Percentiles rank a stretch among this genome's conserved stretches.
These are phyloP conservation scores for Dinocampus coccinellae DNA, from an alignment of 2,888 invertebrate genomes.

Conservation along the genomic window DNA sequence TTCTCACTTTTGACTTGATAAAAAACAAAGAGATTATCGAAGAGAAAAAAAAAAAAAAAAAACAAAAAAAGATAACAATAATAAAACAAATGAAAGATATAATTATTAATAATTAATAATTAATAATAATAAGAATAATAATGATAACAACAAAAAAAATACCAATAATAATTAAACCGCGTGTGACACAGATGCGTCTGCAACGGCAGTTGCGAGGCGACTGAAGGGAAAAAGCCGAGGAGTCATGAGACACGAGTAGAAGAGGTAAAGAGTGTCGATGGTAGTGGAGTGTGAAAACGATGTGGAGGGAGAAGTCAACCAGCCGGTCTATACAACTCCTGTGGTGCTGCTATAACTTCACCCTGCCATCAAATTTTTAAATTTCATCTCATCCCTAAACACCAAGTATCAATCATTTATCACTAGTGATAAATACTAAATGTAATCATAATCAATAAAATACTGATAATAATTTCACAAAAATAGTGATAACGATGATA, in stretches of 20 bases:
- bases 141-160: too few species aligned
- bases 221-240: slow-evolving; percentile 51
- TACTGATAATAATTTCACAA: neutral
- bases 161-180: neutral
- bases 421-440: too few species aligned
- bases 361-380: neutral
- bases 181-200: slow-evolving; percentile 39
- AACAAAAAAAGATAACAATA: neutral
- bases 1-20: too few species aligned
- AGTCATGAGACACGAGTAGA: slow-evolving; percentile 29
- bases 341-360: neutral
- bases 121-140: too few species aligned
- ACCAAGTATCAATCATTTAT: too few species aligned
- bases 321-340: slow-evolving; percentile 8
- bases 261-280: slow-evolving; percentile 18
- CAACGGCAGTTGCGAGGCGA: slow-evolving; percentile 56
- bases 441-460: too few species aligned
- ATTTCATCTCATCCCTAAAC: neutral
- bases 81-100: too few species aligned
- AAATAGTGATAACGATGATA: neutral
- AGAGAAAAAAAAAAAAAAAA: too few species aligned
- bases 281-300: slow-evolving; percentile 21
- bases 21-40: too few species aligned
- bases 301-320: slow-evolving; percentile 25
- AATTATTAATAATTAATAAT: too few species aligned